Evolutionary conservation across 2,797 vertebrate genomes (phyloP).

Genomic region (Ateles fusciceps): DNA sequence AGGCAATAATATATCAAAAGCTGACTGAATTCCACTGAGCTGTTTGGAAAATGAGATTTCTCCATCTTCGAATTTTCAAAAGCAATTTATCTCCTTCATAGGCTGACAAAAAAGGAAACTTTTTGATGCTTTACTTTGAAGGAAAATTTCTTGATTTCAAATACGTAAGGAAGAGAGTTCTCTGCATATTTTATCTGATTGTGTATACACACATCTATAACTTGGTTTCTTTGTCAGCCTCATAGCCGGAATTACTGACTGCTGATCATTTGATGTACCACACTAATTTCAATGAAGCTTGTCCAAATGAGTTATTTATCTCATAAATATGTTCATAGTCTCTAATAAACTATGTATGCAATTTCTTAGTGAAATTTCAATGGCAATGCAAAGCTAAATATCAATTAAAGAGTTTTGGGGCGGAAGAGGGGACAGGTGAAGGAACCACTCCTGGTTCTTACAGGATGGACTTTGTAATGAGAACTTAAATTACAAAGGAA

Average conservation of each 20-base stretch:
- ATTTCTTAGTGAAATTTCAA: background rate
- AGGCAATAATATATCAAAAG: background rate
- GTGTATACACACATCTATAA: background rate
- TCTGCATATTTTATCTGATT: background rate
- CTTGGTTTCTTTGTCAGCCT: background rate
- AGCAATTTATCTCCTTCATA: background rate
- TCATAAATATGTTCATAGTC: background rate
- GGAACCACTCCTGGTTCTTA: background rate
- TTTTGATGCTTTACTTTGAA: background rate
- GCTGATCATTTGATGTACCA: background rate
- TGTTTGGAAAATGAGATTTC: background rate
- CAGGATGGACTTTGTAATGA: background rate
- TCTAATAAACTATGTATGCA: background rate
- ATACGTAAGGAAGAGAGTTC: background rate
- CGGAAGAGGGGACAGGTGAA: accelerated
- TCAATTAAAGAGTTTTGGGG: background rate
- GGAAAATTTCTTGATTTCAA: background rate
- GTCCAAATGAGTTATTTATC: background rate
- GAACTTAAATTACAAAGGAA: background rate
- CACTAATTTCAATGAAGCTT: background rate
- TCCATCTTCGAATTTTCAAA: background rate
- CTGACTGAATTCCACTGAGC: background rate
- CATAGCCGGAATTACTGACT: background rate
- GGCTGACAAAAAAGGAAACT: background rate
- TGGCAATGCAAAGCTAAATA: background rate